These are phyloP conservation scores for Acyrthosiphon pisum DNA, from an alignment of 1,140 invertebrate species.

Conservation along the genomic window DNA sequence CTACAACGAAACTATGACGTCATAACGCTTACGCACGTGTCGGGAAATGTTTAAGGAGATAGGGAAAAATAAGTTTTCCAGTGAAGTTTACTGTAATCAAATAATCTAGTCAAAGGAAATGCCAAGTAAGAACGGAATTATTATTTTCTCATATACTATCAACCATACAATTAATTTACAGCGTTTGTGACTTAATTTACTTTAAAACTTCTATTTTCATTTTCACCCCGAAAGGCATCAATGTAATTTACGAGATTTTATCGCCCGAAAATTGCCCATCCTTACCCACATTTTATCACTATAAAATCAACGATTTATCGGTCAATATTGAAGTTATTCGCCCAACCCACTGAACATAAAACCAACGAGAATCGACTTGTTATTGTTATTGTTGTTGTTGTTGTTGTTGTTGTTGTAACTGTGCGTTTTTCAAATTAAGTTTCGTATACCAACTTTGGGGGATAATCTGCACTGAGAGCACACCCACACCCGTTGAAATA, in stretches of 20 bases:
- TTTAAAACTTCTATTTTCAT: background rate
- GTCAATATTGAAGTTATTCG: background rate
- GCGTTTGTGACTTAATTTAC: background rate
- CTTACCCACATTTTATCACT: background rate
- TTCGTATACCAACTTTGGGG: background rate
- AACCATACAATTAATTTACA: background rate
- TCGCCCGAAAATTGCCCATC: background rate
- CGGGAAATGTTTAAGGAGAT: background rate
- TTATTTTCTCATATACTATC: conserved; percentile 1
- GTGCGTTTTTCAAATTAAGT: background rate
- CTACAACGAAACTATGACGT: background rate
- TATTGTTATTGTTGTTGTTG: background rate
- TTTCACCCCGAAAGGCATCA: background rate
- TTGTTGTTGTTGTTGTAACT: background rate
- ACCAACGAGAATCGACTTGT: background rate
- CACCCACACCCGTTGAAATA: background rate
- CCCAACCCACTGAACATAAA: background rate
- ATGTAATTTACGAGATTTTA: background rate
- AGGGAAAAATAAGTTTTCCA: conserved; percentile 9
- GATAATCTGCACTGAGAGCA: background rate
- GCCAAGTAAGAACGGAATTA: background rate
- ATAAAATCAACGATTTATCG: conserved; percentile 10
- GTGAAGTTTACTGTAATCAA: conserved; percentile 24
- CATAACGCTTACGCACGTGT: background rate
- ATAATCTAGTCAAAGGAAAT: conserved; percentile 15